These are phyloP conservation scores for Micoletzkya japonica DNA, from an alignment of 2,888 invertebrate species.

Conservation along the genomic window DNA sequence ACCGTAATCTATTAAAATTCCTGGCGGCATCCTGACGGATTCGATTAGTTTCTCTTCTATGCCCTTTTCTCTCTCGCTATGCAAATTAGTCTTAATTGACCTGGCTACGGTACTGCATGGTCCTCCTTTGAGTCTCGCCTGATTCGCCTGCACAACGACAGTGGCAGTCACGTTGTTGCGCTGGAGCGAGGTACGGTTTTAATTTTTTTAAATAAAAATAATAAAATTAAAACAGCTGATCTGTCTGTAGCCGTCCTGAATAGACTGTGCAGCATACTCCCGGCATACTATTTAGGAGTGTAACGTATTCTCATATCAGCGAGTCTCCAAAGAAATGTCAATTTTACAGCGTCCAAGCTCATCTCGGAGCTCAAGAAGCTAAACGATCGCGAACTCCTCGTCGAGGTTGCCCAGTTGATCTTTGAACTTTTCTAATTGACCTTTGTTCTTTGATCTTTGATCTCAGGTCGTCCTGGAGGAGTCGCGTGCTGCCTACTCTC, in stretches of 20 bases:
- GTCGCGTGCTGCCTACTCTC: constrained; percentile 16
- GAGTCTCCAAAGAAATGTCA: too few relatives aligned
- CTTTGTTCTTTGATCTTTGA: neutral
- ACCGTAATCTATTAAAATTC: too few relatives aligned
- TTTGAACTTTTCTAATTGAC: neutral
- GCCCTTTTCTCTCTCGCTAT: too few relatives aligned
- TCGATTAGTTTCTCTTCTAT: too few relatives aligned
- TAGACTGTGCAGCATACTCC: too few relatives aligned
- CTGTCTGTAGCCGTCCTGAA: too few relatives aligned
- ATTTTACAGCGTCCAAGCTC: constrained; percentile 2
- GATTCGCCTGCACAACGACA: constrained; percentile 28
- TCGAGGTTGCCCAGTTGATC: neutral
- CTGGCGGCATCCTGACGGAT: too few relatives aligned
- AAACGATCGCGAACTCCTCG: constrained; percentile 21
- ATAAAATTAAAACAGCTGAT: too few relatives aligned
- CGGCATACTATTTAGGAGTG: too few relatives aligned
- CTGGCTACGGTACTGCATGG: neutral
- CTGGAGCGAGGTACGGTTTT: constrained; percentile 24
- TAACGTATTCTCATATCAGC: neutral
- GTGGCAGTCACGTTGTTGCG: neutral
- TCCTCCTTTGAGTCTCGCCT: constrained; percentile 14
- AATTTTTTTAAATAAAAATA: too few relatives aligned
- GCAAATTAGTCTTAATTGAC: too few relatives aligned
- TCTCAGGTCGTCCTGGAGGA: constrained; percentile 18
- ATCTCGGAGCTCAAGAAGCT: constrained; percentile 25